A percentile compares a stretch with the other conserved stretches of the same genome.
Evolutionary conservation across 2,888 invertebrate genomes (phyloP).

Genomic region (Drosophila neonasuta): DNA sequence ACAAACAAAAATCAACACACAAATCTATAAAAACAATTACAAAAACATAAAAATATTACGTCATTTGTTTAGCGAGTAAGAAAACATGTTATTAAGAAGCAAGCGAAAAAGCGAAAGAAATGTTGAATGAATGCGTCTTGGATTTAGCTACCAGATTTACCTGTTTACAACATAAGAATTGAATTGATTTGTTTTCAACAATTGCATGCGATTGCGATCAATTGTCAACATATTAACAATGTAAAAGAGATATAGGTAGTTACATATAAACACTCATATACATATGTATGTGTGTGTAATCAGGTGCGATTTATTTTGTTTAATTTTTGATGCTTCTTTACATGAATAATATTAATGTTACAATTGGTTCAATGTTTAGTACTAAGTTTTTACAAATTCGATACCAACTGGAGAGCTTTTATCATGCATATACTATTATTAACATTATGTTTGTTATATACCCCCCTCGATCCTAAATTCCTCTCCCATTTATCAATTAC

Average conservation of each 20-base stretch:
- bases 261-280: not conserved
- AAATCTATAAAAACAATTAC: slow-evolving; percentile 25
- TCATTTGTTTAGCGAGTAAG: slow-evolving; percentile 60
- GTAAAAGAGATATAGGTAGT: slow-evolving; percentile 15
- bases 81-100: slow-evolving; percentile 48
- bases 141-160: slow-evolving; percentile 81
- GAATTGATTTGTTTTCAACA: slow-evolving; percentile 51
- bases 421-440: slow-evolving; percentile 34
- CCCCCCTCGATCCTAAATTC: slow-evolving; percentile 18
- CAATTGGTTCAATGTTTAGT: slow-evolving; percentile 72
- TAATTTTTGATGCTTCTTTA: slow-evolving; percentile 60
- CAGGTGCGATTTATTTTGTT: slow-evolving; percentile 75
- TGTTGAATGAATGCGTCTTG: slow-evolving; percentile 33
- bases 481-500: slow-evolving; percentile 16
- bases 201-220: slow-evolving; percentile 41
- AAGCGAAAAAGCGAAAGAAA: slow-evolving; percentile 23
- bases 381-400: slow-evolving; percentile 51
- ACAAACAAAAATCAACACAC: slow-evolving; percentile 20
- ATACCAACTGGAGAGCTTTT: slow-evolving; percentile 54
- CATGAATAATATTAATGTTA: slow-evolving; percentile 31
- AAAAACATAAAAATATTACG: slow-evolving; percentile 36
- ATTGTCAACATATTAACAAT: slow-evolving; percentile 9
- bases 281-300: slow-evolving; percentile 33
- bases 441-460: slow-evolving; percentile 53
- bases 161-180: slow-evolving; percentile 73